Evolutionary conservation across 2,888 invertebrate species (phyloP).

Genomic region (Megamerina dolium): DNA sequence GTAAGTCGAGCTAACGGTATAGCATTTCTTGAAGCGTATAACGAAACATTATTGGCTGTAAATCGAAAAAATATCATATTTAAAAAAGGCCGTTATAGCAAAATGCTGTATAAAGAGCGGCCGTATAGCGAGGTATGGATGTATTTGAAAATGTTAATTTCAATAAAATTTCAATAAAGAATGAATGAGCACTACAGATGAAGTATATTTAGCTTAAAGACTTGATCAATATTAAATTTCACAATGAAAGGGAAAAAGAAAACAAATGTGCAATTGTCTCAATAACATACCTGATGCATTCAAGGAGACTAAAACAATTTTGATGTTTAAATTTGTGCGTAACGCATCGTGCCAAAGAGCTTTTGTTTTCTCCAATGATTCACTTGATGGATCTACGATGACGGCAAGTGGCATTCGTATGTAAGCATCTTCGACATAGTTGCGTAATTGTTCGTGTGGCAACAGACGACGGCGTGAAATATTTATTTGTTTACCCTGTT

Average conservation of each 20-base stretch:
- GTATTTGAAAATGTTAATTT: no score
- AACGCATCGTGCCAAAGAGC: constrained; percentile 45
- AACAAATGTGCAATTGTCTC: no score
- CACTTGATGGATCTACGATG: constrained; percentile 45
- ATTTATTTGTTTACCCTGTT: constrained; percentile 40
- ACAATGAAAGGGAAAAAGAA: neutral
- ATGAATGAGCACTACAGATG: no score
- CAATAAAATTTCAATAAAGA: no score
- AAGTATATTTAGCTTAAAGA: no score
- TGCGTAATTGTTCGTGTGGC: constrained; percentile 46
- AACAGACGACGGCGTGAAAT: constrained; percentile 33
- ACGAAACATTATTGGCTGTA: no score
- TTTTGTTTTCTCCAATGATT: constrained; percentile 44
- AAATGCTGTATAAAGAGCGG: no score
- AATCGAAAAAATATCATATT: no score
- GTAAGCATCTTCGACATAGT: constrained; percentile 48
- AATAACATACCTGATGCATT: constrained; percentile 48
- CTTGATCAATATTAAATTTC: neutral
- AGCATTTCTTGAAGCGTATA: no score
- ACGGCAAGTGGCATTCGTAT: constrained; percentile 49
- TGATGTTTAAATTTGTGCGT: constrained; percentile 44
- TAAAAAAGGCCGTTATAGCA: no score
- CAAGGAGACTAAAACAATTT: constrained; percentile 46
- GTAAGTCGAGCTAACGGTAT: no score
- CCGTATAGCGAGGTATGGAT: no score